A percentile compares a stretch with the other conserved stretches of the same genome.
Conservation (phyloP, 2,888 invertebrate genomes). For the Aleiodes testaceus region DNA sequence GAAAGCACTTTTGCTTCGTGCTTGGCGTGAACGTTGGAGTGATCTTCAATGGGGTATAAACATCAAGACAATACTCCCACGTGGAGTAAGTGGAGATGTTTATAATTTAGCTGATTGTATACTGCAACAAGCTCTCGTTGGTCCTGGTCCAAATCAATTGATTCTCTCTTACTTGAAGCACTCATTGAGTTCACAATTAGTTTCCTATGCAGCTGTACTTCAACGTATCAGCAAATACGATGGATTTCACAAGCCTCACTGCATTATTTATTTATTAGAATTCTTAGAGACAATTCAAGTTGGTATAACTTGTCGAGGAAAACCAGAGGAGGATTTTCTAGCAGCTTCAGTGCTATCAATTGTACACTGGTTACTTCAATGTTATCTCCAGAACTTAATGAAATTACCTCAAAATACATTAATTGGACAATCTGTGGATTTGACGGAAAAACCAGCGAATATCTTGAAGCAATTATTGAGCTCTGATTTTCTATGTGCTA, state of each 20-base stretch:
- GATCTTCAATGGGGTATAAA: conserved; percentile 97
- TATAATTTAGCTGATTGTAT: conserved; percentile 94
- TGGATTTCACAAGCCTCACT: conserved; percentile 89
- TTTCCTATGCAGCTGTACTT: conserved; percentile 92
- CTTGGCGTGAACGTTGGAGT: conserved; percentile 97
- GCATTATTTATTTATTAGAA: conserved; percentile 88
- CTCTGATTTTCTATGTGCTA: conserved; percentile 85
- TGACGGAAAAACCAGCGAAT: conserved; percentile 81
- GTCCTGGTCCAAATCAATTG: conserved; percentile 92
- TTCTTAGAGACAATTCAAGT: conserved; percentile 83
- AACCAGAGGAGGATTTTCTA: conserved; percentile 90
- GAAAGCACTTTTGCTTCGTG: conserved; percentile 86
- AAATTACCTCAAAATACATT: conserved; percentile 66
- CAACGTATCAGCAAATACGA: conserved; percentile 92
- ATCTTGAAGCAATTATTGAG: conserved; percentile 81
- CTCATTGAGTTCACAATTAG: conserved; percentile 90
- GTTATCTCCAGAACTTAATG: conserved; percentile 76
- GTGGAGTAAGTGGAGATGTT: conserved; percentile 95
- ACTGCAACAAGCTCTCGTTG: conserved; percentile 93
- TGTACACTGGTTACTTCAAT: conserved; percentile 87
- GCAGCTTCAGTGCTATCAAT: conserved; percentile 88
- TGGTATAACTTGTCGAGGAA: conserved; percentile 82
- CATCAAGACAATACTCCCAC: conserved; percentile 90
- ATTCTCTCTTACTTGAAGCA: conserved; percentile 94
- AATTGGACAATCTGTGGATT: conserved; percentile 74